Evolutionary conservation across 2,888 invertebrate genomes (phyloP), one percentile per base, ranked within the genome.

Genomic region (Listrodromus nycthemerus): DNA sequence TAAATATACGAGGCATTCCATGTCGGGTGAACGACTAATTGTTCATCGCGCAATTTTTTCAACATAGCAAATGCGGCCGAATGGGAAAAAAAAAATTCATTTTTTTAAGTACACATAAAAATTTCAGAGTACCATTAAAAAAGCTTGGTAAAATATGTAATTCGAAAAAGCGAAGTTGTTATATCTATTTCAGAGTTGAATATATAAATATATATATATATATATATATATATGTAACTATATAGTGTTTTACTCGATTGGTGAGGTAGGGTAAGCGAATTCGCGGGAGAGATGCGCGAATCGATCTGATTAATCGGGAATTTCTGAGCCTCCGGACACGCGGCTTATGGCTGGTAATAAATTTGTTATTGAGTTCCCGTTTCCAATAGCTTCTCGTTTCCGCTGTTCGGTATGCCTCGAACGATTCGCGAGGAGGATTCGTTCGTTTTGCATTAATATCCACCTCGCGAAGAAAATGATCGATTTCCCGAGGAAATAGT

Each of bases 401-500:
- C 80, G 65, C 30, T 48, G 50, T 16, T 37, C 21, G 16, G 24
- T 50, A 13, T 37, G 21, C 10, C 10, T 27, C 5, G 16, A 21
- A 50, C 65, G 41, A 58, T 37, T 8, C 30, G 13, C 21, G 37
- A 55, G 41, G 76, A 83, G 67, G 37, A 65, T 48, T 21, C 71
- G 21, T 63, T 78, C 65, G 55, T 75, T 70, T 69, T 74, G 3
- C 37, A 74, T 78, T 69, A 70, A 70, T 58, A 75, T 81, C 70
- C 37, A 30, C 70, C 77, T 74, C 81, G 78, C 78, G 65, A 78
- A 81, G 83, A 81, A 81, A 84, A 84, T 81, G 78, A 84, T 81
- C 84, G 74, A 78, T 81, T 84, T 84, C 84, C 84, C 74, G 74
- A 70, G 74, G 78, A 84, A 84, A 81, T 61, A 70, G 81, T 84